A percentile compares a stretch with the other conserved stretches of the same genome.
Conservation (phyloP, 2,888 invertebrate species). For the Scaptomyza reducta region DNA sequence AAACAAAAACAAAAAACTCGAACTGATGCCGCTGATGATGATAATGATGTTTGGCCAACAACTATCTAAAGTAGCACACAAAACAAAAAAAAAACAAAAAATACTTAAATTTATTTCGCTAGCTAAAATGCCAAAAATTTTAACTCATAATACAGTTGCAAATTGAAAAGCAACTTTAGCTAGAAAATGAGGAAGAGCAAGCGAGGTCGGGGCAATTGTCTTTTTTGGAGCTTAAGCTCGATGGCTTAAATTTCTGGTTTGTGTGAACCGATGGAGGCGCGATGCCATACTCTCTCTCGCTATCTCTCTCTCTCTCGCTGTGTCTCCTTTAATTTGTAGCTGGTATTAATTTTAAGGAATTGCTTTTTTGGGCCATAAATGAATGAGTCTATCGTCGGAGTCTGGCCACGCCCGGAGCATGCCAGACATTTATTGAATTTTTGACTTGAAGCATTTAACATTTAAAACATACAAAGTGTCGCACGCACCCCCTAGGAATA, state of each 20-base stretch:
- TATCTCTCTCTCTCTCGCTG: no score
- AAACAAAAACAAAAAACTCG: neutral
- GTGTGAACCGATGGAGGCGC: neutral
- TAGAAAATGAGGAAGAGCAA: neutral
- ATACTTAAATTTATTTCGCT: constrained; percentile 2
- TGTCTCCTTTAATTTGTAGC: constrained; percentile 28
- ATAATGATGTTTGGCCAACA: constrained; percentile 1
- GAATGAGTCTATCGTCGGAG: constrained; percentile 17
- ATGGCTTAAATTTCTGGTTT: neutral
- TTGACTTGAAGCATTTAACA: constrained; percentile 75
- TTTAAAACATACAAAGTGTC: constrained; percentile 67
- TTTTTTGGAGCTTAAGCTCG: neutral
- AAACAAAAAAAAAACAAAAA: neutral
- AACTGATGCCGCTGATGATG: neutral
- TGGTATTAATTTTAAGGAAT: constrained; percentile 52
- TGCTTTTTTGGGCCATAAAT: neutral
- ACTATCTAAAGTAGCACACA: constrained; percentile 1
- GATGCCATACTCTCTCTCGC: neutral
- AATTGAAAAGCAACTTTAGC: constrained; percentile 3
- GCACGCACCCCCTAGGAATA: constrained; percentile 48
- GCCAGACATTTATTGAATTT: constrained; percentile 73
- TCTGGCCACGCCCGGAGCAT: constrained; percentile 55
- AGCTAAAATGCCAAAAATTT: constrained; percentile 1
- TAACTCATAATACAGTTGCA: neutral
- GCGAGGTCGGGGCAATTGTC: neutral